These are phyloP conservation scores for Helicoverpa assulta DNA, from an alignment of 2,888 invertebrate genomes.

Conservation along the genomic window DNA sequence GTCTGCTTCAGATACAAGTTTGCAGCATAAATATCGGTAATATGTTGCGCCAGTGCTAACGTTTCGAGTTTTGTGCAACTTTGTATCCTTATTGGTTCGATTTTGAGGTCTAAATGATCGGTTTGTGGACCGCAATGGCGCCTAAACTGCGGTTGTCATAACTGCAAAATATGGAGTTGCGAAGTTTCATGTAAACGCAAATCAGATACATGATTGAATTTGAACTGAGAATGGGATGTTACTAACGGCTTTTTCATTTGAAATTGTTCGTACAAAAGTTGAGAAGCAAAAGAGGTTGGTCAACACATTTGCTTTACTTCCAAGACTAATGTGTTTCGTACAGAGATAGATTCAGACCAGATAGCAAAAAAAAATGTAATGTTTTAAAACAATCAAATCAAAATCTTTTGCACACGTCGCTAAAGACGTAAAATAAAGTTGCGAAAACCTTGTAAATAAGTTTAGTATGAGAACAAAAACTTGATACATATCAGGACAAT, in stretches of 20 bases:
- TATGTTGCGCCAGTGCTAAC: constrained; percentile 46
- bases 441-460: constrained; percentile 21
- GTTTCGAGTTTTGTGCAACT: constrained; percentile 58
- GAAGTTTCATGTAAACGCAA: constrained; percentile 1
- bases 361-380: neutral
- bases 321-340: neutral
- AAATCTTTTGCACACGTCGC: constrained; percentile 41
- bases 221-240: constrained; percentile 9
- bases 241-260: constrained; percentile 15
- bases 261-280: neutral
- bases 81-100: constrained; percentile 38
- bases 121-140: constrained; percentile 37
- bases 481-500: constrained; percentile 19
- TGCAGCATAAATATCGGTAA: constrained; percentile 59
- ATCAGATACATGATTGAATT: constrained; percentile 17
- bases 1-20: constrained; percentile 59
- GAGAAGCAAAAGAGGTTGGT: neutral
- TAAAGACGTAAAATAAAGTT: neutral
- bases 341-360: neutral
- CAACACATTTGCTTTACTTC: neutral
- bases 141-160: constrained; percentile 32
- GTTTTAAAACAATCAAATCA: constrained; percentile 1
- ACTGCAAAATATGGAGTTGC: constrained; percentile 23
- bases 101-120: constrained; percentile 48
- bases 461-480: constrained; percentile 29